Evolutionary conservation across 1,140 invertebrate genomes (phyloP), one percentile per base, ranked within the genome.

Genomic region (Apis florea): DNA sequence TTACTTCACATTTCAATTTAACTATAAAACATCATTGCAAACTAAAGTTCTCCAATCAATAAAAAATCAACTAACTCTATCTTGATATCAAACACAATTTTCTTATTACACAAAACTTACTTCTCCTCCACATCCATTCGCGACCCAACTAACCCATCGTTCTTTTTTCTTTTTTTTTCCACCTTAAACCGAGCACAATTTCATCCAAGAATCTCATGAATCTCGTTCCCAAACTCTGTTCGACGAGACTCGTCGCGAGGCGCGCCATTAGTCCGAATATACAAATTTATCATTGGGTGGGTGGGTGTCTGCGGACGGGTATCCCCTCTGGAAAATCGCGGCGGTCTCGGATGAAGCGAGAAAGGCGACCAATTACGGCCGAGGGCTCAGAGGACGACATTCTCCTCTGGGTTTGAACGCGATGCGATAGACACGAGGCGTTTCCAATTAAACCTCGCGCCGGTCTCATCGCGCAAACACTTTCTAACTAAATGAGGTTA

Each of bases 391-490:
- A 56, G 82, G 75, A 85, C 86, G 84, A 85, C 86, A 81, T 88
- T 84, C 77, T 81, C 64, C 74, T 54, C 15, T 2, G 49, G 77
- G 81, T 85, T 83, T 82, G 81, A 87, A 76, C 78, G 70, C 68
- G 70, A 79, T 21, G 71, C 76, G 85, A 88, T 88, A 86, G 85
- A 88, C 83, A 84, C 82, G 75, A 89, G 90, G 91, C 91, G 92
- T 90, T 93, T 91, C 90, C 93, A 93, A 93, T 93, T 93, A 93
- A 90, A 90, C 85, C 77, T 79, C 83, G 86, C 80, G 73, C 47
- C 64, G 53, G 56, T 79, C 82, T 83, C 82, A 70, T 67, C 82
- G 77, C 77, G 77, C 76, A 69, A 83, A 83, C 82, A 86, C 83
- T 85, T 85, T 83, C 82, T 84, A 85, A 88, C 83, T 88, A 87